Evolutionary conservation across 2,888 invertebrate species (phyloP).

Genomic region (Athetis lepigone): DNA sequence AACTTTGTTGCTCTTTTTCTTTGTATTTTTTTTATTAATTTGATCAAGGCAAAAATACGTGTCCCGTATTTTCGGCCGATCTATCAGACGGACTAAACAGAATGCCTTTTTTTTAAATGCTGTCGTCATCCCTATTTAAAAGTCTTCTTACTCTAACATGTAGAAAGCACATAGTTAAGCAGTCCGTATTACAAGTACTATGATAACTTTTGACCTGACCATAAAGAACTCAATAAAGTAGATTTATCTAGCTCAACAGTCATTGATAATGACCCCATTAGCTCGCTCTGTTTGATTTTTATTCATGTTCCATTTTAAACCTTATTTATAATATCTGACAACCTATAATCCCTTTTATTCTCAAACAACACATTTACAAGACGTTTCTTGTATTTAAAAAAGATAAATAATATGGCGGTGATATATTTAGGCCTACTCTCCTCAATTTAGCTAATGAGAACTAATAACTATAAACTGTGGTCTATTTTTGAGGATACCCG

Average conservation of each 20-base stretch:
- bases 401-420: constrained; percentile 19
- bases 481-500: constrained; percentile 40
- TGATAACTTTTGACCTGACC: background rate
- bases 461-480: constrained; percentile 47
- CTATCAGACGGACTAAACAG: no score
- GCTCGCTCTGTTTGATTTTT: constrained; percentile 3
- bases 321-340: constrained; percentile 12
- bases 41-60: no score
- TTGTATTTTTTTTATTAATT: no score
- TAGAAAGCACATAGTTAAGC: no score
- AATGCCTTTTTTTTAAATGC: no score
- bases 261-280: constrained; percentile 2
- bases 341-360: constrained; percentile 36
- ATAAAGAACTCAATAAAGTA: background rate
- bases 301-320: constrained; percentile 4
- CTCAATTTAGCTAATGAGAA: constrained; percentile 36
- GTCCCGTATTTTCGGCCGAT: no score
- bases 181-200: no score
- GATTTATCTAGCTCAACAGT: background rate
- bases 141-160: no score
- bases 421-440: constrained; percentile 41
- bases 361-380: constrained; percentile 29
- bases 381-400: constrained; percentile 21
- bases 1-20: no score
- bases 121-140: no score